Evolutionary conservation across 2,113 vertebrate genomes (phyloP).

Genomic region (Scomber colias): DNA sequence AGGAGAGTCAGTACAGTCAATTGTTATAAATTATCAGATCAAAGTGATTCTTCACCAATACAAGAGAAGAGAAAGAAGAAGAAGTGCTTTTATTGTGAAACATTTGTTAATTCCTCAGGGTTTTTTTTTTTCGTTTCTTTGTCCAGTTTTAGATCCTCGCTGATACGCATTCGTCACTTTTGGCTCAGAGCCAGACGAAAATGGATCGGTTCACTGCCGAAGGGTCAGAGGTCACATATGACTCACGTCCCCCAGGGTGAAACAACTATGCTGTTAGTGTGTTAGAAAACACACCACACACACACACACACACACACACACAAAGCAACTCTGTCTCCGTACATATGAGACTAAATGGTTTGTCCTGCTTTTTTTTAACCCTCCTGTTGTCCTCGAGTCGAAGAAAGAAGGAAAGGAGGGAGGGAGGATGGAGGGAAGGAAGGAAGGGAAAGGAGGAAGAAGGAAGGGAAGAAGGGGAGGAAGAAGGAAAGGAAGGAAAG

Average conservation of each 20-base stretch:
- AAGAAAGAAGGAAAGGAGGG: too few species aligned
- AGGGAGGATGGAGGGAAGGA: too few species aligned
- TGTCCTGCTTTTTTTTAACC: too few species aligned
- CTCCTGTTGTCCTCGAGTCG: too few species aligned
- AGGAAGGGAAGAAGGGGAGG: too few species aligned
- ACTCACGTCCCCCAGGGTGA: constrained; percentile 49
- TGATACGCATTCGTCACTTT: not conserved
- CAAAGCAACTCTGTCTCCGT: not conserved
- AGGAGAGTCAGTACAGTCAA: not conserved
- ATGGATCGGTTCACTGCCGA: constrained; percentile 26
- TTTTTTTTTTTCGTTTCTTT: not conserved
- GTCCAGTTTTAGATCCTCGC: too few species aligned
- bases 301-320: not conserved
- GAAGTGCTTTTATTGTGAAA: not conserved
- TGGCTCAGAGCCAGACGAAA: constrained; percentile 29
- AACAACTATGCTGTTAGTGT: constrained; percentile 51
- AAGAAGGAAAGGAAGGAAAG: too few species aligned
- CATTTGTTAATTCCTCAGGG: not conserved
- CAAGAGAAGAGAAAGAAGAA: not conserved
- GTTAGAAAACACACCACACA: constrained; percentile 1
- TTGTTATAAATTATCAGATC: not conserved
- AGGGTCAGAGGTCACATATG: constrained; percentile 68
- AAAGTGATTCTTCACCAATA: constrained; percentile 16
- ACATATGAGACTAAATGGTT: too few species aligned
- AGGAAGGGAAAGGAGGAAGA: too few species aligned